Evolutionary conservation across 2,888 invertebrate species (phyloP).

Genomic region (Harpalus rubripes): DNA sequence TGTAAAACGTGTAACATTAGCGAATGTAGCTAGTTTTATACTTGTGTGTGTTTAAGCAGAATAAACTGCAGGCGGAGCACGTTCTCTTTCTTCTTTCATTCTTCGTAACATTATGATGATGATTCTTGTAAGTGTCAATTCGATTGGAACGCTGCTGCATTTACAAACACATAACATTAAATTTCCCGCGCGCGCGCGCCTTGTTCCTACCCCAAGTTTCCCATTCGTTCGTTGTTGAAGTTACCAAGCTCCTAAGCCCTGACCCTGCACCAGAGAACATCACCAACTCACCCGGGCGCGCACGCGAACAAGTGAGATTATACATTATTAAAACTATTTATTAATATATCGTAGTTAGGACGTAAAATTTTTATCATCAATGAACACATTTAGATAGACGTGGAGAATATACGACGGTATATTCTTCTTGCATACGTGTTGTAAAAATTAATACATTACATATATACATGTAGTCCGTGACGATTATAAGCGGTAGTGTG

Average conservation of each 20-base stretch:
- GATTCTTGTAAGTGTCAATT: conserved; percentile 68
- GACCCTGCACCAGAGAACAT: conserved; percentile 22
- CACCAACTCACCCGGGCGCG: conserved; percentile 59
- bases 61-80: conserved; percentile 63
- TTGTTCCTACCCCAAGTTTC: conserved; percentile 31
- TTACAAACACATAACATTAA: conserved; percentile 64
- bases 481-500: conserved; percentile 64
- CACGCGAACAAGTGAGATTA: conserved; percentile 67
- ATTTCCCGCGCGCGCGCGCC: conserved; percentile 64
- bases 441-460: conserved; percentile 65
- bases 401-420: conserved; percentile 56
- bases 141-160: conserved; percentile 66
- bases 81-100: conserved; percentile 65
- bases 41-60: conserved; percentile 71
- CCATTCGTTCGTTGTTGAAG: conserved; percentile 26
- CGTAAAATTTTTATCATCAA: conserved; percentile 67
- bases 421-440: conserved; percentile 65
- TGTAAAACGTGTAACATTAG: conserved; percentile 68
- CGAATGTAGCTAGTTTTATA: conserved; percentile 77
- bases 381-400: conserved; percentile 66
- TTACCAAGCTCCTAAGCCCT: neutral
- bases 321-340: conserved; percentile 66
- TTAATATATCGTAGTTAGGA: conserved; percentile 67
- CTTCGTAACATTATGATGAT: conserved; percentile 64
- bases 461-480: conserved; percentile 66